Evolutionary conservation across 2,888 invertebrate genomes (phyloP).

Genomic region (Mallateleia sp.): DNA sequence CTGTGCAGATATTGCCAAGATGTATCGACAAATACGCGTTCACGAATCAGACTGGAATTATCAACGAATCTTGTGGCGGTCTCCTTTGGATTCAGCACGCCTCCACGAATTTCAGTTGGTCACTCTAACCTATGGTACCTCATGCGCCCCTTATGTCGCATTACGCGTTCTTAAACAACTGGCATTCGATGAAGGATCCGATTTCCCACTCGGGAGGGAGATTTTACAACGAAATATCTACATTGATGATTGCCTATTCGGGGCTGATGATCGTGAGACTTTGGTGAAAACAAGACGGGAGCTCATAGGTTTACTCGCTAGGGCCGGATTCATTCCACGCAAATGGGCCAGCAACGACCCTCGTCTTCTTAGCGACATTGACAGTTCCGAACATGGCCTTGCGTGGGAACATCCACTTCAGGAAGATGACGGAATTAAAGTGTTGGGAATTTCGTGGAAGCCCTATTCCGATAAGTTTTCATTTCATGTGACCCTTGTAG

Average conservation of each 20-base stretch:
- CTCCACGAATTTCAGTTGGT: background rate
- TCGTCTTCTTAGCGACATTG: no score
- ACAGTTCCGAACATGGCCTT: no score
- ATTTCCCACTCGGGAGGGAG: background rate
- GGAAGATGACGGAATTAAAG: no score
- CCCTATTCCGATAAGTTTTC: no score
- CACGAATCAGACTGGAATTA: background rate
- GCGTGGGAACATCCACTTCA: no score
- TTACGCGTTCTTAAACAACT: background rate
- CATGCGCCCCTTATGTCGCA: conserved; percentile 6
- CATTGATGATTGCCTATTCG: conserved; percentile 46
- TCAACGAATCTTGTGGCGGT: no score
- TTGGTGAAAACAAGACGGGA: background rate
- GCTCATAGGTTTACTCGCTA: background rate
- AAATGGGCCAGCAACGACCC: no score
- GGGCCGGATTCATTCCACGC: no score
- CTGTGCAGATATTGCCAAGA: conserved; percentile 41
- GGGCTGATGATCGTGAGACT: conserved; percentile 40
- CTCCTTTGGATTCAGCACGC: no score
- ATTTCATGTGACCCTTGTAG: no score
- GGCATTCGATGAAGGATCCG: conserved; percentile 4
- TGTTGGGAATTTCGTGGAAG: no score
- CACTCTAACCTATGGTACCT: background rate
- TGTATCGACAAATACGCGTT: conserved; percentile 44
- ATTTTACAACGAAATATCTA: no score